Base-by-base conservation (phyloP, 2,888 invertebrate genomes). In the Polydrusus cervinus region DNA sequence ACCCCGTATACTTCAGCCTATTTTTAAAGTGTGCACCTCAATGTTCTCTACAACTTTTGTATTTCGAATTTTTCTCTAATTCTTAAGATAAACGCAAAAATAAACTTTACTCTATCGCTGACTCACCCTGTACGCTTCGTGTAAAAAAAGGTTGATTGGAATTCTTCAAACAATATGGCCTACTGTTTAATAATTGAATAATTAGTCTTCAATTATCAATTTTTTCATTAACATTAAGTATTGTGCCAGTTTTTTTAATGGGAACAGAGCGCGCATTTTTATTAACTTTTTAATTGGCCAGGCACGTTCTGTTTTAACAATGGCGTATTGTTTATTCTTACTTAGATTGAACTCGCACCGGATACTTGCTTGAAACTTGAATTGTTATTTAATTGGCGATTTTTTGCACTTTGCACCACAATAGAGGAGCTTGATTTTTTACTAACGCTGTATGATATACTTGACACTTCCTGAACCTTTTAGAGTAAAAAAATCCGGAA, bases 181-280 rank as follows among this genome's bases (percentile, higher is more conserved):
- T 47, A 43, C 47, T 8, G 47, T 47, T 47, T 47, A 47, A 16
- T 47, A 14, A 47, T 47, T 16, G 47, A 47, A 47, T 47, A 16
- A 47, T 47, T 47, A 47, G 47, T 14, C n/a, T 16, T 7, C 16
- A 47, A 47, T 25, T 25, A 9, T 5, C 53, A 25, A 53, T 25
- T 53, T 53, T 30, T 13, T 30, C 11, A 53, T 25, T 53, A 53
- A 3, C 30, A 53, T 53, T 51, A 49, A 18, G 18, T 49, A 49
- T 25, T 53, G 53, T 53, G 25, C 53, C 10, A 49, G 49, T 18
- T 53, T 16, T 53, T 53, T 53, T 25, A 25, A 53, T 53, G 53
- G 53, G 13, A 30, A 8, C 13, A 30, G 13, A 7, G n/a, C n/a
- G 20, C 20, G n/a, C n/a, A 13, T 53, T 53, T 53, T 53, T 25